These are phyloP conservation scores for Genyomyrus donnyi DNA, from an alignment of 2,113 vertebrate genomes.

Conservation along the genomic window DNA sequence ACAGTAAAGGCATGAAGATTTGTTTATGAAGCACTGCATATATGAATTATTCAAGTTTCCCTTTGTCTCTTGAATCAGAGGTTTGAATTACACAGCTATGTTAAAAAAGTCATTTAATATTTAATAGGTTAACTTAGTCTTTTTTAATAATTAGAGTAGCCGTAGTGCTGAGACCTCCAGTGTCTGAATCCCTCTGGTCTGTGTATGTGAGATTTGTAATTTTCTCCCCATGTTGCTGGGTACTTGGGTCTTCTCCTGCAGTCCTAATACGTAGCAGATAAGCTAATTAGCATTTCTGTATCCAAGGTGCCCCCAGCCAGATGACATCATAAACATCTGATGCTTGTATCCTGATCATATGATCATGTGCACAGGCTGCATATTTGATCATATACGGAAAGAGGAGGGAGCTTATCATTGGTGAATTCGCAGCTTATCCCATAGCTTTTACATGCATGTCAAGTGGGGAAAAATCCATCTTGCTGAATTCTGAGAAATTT, in stretches of 20 bases:
- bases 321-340: neutral
- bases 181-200: neutral
- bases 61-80: neutral
- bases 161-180: neutral
- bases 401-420: too few relatives aligned
- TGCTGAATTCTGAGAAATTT: neutral
- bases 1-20: neutral
- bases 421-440: too few relatives aligned
- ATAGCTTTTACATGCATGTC: too few relatives aligned
- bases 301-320: neutral
- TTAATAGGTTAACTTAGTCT: neutral
- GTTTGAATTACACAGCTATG: neutral
- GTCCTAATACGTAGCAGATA: neutral
- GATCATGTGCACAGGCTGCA: neutral
- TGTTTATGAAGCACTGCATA: neutral
- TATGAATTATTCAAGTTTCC: neutral
- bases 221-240: neutral
- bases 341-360: neutral
- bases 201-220: neutral
- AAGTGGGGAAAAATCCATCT: neutral
- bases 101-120: neutral
- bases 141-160: neutral
- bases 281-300: neutral
- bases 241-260: neutral
- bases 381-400: neutral